Percentiles rank a stretch among this genome's conserved stretches.
Conservation (phyloP, 2,888 invertebrate species). For the Meteorus colon region DNA sequence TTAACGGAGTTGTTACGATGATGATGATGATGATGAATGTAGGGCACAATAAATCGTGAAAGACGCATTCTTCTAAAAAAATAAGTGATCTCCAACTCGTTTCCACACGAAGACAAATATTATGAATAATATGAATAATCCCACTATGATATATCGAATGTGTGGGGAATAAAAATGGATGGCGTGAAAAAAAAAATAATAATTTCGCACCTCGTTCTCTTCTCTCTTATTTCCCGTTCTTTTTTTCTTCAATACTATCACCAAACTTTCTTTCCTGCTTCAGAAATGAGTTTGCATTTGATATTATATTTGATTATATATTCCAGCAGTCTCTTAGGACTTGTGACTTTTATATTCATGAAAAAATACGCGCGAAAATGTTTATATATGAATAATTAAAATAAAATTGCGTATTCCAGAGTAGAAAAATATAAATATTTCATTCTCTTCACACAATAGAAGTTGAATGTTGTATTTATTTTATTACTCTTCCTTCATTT, state of each 20-base stretch:
- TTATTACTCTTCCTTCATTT: not conserved
- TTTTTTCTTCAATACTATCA: not conserved
- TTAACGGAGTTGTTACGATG: too few species aligned
- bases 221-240: not conserved
- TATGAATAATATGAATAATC: too few species aligned
- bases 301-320: not conserved
- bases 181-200: too few species aligned
- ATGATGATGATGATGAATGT: too few species aligned
- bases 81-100: too few species aligned
- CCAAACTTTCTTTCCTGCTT: too few species aligned
- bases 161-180: too few species aligned
- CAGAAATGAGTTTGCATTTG: not conserved
- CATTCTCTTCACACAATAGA: not conserved
- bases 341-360: slow-evolving; percentile 10
- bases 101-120: too few species aligned
- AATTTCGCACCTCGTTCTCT: too few species aligned
- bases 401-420: not conserved
- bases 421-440: not conserved
- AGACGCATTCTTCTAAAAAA: too few species aligned
- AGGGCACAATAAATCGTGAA: too few species aligned
- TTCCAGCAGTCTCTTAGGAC: not conserved
- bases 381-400: not conserved
- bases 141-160: too few species aligned
- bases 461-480: not conserved
- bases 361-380: not conserved